Conservation (phyloP, 2,113 vertebrate genomes). For the Talpa occidentalis region DNA sequence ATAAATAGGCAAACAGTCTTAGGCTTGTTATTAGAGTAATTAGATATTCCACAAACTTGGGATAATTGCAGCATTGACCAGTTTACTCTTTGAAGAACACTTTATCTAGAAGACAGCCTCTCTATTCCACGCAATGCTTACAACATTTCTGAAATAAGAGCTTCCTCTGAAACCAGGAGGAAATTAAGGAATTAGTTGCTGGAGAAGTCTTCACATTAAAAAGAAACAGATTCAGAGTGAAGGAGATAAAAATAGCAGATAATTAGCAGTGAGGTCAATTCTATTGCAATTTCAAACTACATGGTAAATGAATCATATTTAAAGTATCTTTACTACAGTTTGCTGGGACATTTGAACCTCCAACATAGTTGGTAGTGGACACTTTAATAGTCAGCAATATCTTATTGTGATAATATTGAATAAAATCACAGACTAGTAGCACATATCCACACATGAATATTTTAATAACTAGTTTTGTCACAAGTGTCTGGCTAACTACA, state of each 20-base stretch:
- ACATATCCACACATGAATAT: background rate
- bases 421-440: background rate
- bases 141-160: background rate
- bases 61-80: background rate
- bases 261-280: background rate
- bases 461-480: constrained; percentile 12
- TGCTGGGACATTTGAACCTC: background rate
- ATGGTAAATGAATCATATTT: background rate
- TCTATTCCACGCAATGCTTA: background rate
- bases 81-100: background rate
- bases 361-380: background rate
- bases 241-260: background rate
- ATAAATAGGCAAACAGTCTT: background rate
- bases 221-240: background rate
- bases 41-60: background rate
- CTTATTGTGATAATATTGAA: background rate
- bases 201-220: background rate
- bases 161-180: background rate
- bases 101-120: background rate
- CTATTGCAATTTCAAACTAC: background rate
- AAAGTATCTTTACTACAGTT: background rate
- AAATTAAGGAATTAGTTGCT: background rate
- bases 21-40: background rate
- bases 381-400: constrained; percentile 11
- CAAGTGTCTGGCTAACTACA: background rate